Evolutionary conservation across 2,888 invertebrate species (phyloP).

Genomic region (Therioaphis trifolii): DNA sequence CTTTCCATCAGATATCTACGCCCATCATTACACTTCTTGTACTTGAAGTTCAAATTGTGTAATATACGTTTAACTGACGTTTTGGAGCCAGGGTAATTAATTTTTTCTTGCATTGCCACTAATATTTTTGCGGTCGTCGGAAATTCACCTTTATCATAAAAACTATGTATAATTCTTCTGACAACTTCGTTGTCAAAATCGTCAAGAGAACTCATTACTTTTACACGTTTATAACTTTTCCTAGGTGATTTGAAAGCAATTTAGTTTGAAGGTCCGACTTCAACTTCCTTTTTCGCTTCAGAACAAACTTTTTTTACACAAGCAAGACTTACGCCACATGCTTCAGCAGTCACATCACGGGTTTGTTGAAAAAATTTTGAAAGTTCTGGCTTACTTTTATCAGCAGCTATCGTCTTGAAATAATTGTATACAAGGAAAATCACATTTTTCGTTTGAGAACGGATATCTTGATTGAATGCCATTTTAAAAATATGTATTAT

Average conservation of each 20-base stretch:
- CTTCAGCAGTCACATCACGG: not conserved
- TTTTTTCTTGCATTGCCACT: conserved; percentile 20
- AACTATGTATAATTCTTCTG: conserved; percentile 44
- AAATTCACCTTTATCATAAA: conserved; percentile 49
- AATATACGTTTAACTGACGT: not conserved
- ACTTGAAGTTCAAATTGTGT: conserved; percentile 15
- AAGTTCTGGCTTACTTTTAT: conserved; percentile 28
- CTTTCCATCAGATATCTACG: conserved; percentile 52
- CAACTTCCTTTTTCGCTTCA: conserved; percentile 18
- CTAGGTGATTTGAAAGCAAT: conserved; percentile 15
- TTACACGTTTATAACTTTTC: conserved; percentile 27
- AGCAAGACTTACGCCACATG: not conserved
- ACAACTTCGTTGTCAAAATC: conserved; percentile 52
- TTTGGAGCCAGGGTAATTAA: conserved; percentile 20
- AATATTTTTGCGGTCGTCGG: conserved; percentile 44
- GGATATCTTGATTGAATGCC: not conserved
- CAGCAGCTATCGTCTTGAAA: not conserved
- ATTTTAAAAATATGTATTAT: not conserved
- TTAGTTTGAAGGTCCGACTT: conserved; percentile 1
- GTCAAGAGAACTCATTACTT: conserved; percentile 29
- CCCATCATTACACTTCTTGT: conserved; percentile 42
- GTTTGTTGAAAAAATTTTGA: not conserved
- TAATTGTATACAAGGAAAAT: conserved; percentile 12
- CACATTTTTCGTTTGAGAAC: too few species aligned
- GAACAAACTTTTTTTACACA: conserved; percentile 10